These are phyloP conservation scores for Brienomyrus longianalis DNA, from an alignment of 2,113 vertebrate genomes.

Conservation along the genomic window DNA sequence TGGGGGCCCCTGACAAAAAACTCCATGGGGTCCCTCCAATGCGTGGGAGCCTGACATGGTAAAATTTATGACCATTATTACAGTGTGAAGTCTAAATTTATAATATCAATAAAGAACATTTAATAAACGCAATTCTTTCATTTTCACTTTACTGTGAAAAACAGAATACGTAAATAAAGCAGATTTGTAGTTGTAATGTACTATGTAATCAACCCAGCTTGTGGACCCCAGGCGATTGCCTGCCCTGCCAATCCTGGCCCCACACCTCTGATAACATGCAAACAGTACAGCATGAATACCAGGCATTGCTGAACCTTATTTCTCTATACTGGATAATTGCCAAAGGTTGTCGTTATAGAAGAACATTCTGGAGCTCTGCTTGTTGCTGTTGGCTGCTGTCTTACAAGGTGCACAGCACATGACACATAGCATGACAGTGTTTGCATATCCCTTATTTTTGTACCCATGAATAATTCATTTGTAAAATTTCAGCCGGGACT, in stretches of 20 bases:
- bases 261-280: not conserved
- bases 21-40: too few species aligned
- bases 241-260: not conserved
- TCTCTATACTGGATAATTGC: not conserved
- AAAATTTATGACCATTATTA: not conserved
- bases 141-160: not conserved
- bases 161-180: not conserved
- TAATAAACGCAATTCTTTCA: not conserved
- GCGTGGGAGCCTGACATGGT: not conserved
- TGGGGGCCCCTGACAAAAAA: not conserved
- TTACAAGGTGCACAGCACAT: not conserved
- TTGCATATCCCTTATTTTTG: not conserved
- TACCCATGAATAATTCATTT: not conserved
- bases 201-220: not conserved
- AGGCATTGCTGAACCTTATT: not conserved
- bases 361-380: not conserved
- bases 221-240: not conserved
- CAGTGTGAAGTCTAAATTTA: not conserved
- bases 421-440: not conserved
- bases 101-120: not conserved
- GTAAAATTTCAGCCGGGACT: not conserved
- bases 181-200: not conserved
- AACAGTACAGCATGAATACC: not conserved
- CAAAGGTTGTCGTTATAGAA: not conserved
- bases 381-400: not conserved